phyloP scores from a whole-genome alignment of 2,797 vertebrate genomes.

The Muscicapa striata region DNA sequence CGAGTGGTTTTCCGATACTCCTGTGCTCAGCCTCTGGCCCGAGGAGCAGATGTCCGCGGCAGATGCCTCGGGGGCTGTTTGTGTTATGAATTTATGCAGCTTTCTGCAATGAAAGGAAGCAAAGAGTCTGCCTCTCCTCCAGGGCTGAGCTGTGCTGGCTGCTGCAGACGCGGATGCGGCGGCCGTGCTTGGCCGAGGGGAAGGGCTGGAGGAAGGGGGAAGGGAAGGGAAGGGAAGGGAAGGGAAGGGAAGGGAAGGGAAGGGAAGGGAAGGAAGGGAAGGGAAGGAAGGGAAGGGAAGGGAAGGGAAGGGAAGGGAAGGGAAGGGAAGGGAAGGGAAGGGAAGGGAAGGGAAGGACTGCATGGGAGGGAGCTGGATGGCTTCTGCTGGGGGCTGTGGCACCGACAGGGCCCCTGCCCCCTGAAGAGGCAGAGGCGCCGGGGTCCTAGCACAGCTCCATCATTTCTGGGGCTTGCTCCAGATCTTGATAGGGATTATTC shows the following conservation, averaged over 20 bases:
- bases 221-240: too few relatives aligned
- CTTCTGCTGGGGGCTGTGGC: not conserved
- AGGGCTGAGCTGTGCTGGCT: not conserved
- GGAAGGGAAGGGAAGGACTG: not conserved
- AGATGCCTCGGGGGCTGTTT: not conserved
- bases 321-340: too few relatives aligned
- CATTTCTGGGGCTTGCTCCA: not conserved
- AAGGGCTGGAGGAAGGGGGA: not conserved
- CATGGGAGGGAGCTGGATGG: not conserved
- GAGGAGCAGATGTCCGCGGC: not conserved
- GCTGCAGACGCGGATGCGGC: not conserved
- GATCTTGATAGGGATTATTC: not conserved
- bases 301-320: too few relatives aligned
- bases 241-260: too few relatives aligned
- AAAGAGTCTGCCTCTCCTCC: not conserved
- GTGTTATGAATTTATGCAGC: not conserved
- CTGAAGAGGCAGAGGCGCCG: not conserved
- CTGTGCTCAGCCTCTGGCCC: not conserved
- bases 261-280: too few relatives aligned
- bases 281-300: not conserved
- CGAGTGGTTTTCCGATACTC: not conserved
- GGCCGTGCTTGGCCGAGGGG: not conserved
- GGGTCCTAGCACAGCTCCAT: not conserved
- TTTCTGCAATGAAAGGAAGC: not conserved
- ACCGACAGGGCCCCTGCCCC: not conserved